phyloP scores from a whole-genome alignment of 2,797 vertebrate genomes.

The Coendou prehensilis region DNA sequence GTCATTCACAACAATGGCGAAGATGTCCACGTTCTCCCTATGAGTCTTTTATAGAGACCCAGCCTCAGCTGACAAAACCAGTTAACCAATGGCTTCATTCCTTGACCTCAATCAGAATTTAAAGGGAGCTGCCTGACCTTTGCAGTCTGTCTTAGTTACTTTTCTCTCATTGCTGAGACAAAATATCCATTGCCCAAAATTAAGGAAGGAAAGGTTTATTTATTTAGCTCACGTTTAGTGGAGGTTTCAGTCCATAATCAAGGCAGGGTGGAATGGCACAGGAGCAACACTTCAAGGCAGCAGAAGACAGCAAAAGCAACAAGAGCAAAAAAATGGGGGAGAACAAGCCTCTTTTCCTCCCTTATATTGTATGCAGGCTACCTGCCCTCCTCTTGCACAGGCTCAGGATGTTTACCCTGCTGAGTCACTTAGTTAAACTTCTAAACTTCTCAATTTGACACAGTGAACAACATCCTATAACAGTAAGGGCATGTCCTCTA shows the following conservation, averaged over 20 bases:
- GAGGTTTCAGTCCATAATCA: not conserved
- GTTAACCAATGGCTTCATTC: conserved; percentile 64
- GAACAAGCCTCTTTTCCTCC: not conserved
- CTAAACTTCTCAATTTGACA: not conserved
- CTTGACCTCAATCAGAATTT: conserved; percentile 14
- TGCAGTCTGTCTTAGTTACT: not conserved
- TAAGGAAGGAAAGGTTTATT: not conserved
- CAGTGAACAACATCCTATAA: not conserved
- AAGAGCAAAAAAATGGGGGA: not conserved
- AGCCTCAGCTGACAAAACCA: not conserved
- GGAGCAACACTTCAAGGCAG: not conserved
- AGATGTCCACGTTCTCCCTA: not conserved
- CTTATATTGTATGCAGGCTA: not conserved
- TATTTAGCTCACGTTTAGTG: not conserved
- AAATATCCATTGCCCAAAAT: not conserved
- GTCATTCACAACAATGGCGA: not conserved
- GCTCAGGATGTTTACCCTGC: not conserved
- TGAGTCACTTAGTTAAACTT: not conserved
- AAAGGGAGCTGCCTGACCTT: conserved; percentile 63
- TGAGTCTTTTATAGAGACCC: not conserved
- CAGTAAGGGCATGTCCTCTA: not conserved
- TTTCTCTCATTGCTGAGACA: not conserved
- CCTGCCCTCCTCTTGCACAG: not conserved
- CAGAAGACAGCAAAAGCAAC: not conserved
- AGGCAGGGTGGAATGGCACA: not conserved